Base-by-base conservation (phyloP, 2,888 invertebrate genomes). In the Nematopogon swammerdamellus region DNA sequence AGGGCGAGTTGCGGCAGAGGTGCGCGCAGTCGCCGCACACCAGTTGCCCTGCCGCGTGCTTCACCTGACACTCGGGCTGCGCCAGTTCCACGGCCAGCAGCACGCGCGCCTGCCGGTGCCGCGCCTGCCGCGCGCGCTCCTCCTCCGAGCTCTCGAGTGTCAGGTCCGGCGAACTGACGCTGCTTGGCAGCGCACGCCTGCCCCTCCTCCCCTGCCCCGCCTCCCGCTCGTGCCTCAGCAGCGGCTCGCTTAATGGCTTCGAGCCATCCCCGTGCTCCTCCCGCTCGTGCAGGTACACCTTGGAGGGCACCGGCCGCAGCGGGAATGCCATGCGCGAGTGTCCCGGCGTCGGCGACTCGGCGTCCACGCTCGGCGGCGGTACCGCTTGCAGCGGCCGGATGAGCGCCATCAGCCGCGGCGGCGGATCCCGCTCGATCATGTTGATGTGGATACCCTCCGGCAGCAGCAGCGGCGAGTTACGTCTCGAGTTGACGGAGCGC, bases 361-460 rank as follows among this genome's bases (percentile, higher is more conserved):
- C 53, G 5, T 4, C 5, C 6, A 3, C 11, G 19, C 60, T 55
- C 18, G 64, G 61, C 54, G 65, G 65, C 44, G 68, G 65, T 49
- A 56, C 61, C 43, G 51, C 49, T 57, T 61, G 71, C 57, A 68
- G 54, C 50, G 74, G 72, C 51, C 58, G 60, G 53, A 74, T 59
- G 70, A 76, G 57, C 49, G 80, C 65, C 60, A 74, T 57, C 63
- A 77, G 55, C 50, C 66, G 61, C 58, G 75, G 61, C 58, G 75
- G 68, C 53, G 70, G 70, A 0, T 69, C 70, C 45, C 70, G 62
- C 60, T 85, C 85, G 54, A 86, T 85, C 68, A 85, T 85, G 61
- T 86, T 86, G 52, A 87, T 85, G 65, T 87, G 88, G 54, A 89
- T 82, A 14, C 82, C 83, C 6, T 83, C 83, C 53, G 81, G 81